Evolutionary conservation across 2,888 invertebrate genomes (phyloP), one percentile per base, ranked within the genome.

Genomic region (Rhyacophila evoluta): DNA sequence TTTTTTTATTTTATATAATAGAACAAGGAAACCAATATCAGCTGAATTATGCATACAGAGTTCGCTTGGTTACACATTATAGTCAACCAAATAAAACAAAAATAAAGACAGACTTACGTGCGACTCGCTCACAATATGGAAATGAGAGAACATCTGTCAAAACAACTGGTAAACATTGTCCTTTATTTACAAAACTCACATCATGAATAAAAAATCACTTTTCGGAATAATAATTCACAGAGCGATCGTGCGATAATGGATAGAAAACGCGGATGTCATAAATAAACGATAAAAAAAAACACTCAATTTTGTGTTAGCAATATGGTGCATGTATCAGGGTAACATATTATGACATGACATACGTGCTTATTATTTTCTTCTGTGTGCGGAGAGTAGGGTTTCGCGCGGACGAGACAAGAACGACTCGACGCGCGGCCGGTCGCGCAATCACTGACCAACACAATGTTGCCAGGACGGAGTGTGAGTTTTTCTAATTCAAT

Each of bases 61-160:
- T 41, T 19, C 15, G 15, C 15, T 41, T 41, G 15, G 6, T 55
- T 4, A 33, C 29, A 33, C 19, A 19, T 69, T 33, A 6, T n/a
- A 33, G 1, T 1, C 15, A 2, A 8, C 1, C 12, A 38, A 37
- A 37, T 25, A 4, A 25, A 8, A 10, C 2, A 37, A 74, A 36
- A 67, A 28, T 37, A 72, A 39, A 15, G n/a, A 8, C 12, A 0
- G 29, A 74, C 74, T 74, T 36, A 67, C 74, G 67, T 27, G 10
- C 12, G 27, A 74, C 74, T 68, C 74, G 74, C 68, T 68, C 37
- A 19, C 74, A 36, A 36, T 25, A 28, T 37, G 8, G 36, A 33
- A 74, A 74, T 37, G 36, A 68, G 19, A 68, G 41, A 73, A 15
- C 74, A 67, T 74, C 67, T 74, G 74, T 74, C 74, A 74, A 55